Percentiles rank a stretch among this genome's conserved stretches.
Conservation (phyloP, 92 coral and sea anemone genomes). For the Porites lobata region DNA sequence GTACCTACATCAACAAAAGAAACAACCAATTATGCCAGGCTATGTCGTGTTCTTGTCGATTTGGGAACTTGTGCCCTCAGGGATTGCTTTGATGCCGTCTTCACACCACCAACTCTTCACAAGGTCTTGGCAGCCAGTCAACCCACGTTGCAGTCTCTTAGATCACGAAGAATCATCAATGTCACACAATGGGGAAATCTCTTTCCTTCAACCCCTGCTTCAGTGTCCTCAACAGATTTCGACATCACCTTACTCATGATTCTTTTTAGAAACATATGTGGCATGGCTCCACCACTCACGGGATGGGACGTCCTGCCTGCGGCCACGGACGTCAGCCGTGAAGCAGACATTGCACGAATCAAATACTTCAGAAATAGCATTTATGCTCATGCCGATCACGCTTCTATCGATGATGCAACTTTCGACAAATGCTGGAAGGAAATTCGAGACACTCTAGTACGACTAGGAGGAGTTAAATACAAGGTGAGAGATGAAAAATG, state of each 20-base stretch:
- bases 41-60: slow-evolving; percentile 26
- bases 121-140: background rate
- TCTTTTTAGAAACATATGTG: slow-evolving; percentile 8
- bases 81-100: slow-evolving; percentile 9
- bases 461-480: slow-evolving; percentile 49
- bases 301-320: slow-evolving; percentile 62
- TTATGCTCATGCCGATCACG: slow-evolving; percentile 38
- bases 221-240: slow-evolving; percentile 14
- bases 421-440: slow-evolving; percentile 58
- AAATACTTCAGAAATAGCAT: slow-evolving; percentile 50
- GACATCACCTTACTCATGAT: slow-evolving; percentile 10
- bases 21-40: slow-evolving; percentile 18
- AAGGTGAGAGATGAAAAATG: background rate
- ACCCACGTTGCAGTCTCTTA: background rate
- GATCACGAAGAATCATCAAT: slow-evolving; percentile 2
- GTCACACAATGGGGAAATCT: slow-evolving; percentile 29
- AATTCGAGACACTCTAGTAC: slow-evolving; percentile 47
- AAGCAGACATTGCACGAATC: slow-evolving; percentile 57
- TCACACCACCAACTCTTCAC: slow-evolving; percentile 5
- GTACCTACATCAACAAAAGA: slow-evolving; percentile 3
- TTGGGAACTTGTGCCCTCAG: slow-evolving; percentile 2
- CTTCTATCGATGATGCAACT: slow-evolving; percentile 50
- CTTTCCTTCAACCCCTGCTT: background rate
- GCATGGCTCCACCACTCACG: slow-evolving; percentile 30
- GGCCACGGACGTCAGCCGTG: slow-evolving; percentile 37